phyloP scores from a whole-genome alignment of 2,888 invertebrate species.

The Xylocampa areola region DNA sequence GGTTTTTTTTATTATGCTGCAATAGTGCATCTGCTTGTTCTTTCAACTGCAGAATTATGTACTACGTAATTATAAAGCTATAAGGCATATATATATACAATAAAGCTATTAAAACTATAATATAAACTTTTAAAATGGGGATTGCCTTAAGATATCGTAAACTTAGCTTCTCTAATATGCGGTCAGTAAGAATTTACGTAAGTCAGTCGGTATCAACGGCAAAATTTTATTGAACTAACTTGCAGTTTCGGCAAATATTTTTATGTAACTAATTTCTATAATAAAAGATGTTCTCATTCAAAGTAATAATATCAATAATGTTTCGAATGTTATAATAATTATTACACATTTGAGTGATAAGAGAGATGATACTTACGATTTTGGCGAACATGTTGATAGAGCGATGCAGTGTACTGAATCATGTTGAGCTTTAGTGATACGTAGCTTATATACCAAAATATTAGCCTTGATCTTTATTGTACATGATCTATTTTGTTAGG shows the following conservation, averaged over 20 bases:
- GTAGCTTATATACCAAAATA: conserved; percentile 73
- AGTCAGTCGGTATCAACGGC: neutral
- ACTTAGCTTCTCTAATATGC: conserved; percentile 3
- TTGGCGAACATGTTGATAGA: conserved; percentile 78
- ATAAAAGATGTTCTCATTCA: conserved; percentile 8
- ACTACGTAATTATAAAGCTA: too few relatives aligned
- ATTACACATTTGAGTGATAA: conserved; percentile 2
- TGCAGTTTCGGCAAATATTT: neutral
- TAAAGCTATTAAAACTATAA: too few relatives aligned
- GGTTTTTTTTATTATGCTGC: too few relatives aligned
- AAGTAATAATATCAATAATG: too few relatives aligned
- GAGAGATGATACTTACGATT: conserved; percentile 69
- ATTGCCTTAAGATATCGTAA: conserved; percentile 1
- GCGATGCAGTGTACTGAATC: conserved; percentile 73
- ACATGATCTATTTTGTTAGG: conserved; percentile 66
- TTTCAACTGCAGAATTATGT: too few relatives aligned
- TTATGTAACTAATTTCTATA: conserved; percentile 5
- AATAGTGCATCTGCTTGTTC: too few relatives aligned
- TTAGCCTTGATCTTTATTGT: conserved; percentile 77
- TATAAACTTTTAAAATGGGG: too few relatives aligned
- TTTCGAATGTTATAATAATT: conserved; percentile 14
- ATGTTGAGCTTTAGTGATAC: conserved; percentile 57
- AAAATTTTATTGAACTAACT: neutral
- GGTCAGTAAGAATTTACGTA: neutral
- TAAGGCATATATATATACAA: too few relatives aligned